Percentiles rank a stretch among this genome's conserved stretches.
Evolutionary conservation across 1,140 invertebrate genomes (phyloP).

Genomic region (Drosophila pandora): DNA sequence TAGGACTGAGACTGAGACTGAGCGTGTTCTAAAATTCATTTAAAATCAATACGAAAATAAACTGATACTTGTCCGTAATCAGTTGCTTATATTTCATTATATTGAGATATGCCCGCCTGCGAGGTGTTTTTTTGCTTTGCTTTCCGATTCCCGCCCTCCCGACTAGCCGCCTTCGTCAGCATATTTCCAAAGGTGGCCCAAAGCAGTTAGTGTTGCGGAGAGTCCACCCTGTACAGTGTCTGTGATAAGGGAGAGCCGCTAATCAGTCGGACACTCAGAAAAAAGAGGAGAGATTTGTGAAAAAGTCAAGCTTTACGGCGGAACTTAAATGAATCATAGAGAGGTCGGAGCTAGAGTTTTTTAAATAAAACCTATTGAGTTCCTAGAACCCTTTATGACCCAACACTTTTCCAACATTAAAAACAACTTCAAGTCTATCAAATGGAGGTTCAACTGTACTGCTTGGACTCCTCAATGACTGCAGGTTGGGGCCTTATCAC

Average conservation of each 20-base stretch:
- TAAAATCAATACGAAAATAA: constrained; percentile 58
- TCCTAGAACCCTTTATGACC: not conserved
- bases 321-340: not conserved
- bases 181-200: constrained; percentile 54
- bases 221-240: not conserved
- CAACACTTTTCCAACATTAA: too few species aligned
- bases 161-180: constrained; percentile 47
- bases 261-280: constrained; percentile 39
- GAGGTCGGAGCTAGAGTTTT: not conserved
- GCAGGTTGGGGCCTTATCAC: constrained; percentile 45
- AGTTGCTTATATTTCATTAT: constrained; percentile 65
- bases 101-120: constrained; percentile 46
- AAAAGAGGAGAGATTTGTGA: not conserved
- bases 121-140: constrained; percentile 44
- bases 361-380: not conserved
- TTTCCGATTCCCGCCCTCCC: constrained; percentile 30
- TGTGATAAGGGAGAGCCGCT: constrained; percentile 52
- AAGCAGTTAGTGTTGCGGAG: constrained; percentile 21
- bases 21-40: constrained; percentile 42
- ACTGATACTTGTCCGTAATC: constrained; percentile 68
- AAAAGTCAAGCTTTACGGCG: not conserved
- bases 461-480: constrained; percentile 12
- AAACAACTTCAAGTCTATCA: not conserved
- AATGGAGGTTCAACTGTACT: constrained; percentile 29
- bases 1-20: constrained; percentile 56